These are phyloP conservation scores for Ypsolopha sequella DNA, from an alignment of 2,888 invertebrate genomes.

Conservation along the genomic window DNA sequence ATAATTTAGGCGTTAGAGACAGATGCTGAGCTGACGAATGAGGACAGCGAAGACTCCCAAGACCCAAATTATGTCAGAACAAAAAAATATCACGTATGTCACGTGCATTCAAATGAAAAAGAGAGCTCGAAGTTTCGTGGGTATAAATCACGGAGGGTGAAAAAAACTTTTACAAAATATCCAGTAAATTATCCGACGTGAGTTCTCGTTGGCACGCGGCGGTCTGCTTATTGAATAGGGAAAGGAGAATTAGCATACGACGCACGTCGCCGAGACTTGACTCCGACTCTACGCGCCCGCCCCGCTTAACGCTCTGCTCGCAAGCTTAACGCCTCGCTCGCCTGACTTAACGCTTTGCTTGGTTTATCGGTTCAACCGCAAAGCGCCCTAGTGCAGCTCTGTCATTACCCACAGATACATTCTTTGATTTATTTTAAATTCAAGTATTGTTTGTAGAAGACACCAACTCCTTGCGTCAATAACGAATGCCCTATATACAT, in stretches of 20 bases:
- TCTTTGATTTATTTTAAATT: neutral
- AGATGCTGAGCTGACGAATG: slow-evolving; percentile 58
- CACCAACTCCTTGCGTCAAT: neutral
- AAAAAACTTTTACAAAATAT: slow-evolving; percentile 70
- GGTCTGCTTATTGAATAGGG: slow-evolving; percentile 70
- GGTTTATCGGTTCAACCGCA: no score
- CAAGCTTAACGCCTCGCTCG: slow-evolving; percentile 7
- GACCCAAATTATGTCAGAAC: slow-evolving; percentile 58
- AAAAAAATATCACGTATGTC: slow-evolving; percentile 68
- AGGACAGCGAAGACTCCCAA: slow-evolving; percentile 46
- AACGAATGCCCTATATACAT: neutral
- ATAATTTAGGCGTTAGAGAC: slow-evolving; percentile 61
- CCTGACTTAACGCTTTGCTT: neutral
- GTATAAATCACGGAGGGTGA: slow-evolving; percentile 69
- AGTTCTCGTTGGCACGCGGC: slow-evolving; percentile 66
- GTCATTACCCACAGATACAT: neutral
- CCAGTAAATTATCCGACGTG: slow-evolving; percentile 71
- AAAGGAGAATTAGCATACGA: slow-evolving; percentile 58
- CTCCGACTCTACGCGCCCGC: slow-evolving; percentile 15
- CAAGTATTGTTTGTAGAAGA: neutral
- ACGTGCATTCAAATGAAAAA: slow-evolving; percentile 71
- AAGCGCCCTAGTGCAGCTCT: neutral
- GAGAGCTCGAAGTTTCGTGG: slow-evolving; percentile 67
- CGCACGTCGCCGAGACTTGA: slow-evolving; percentile 56
- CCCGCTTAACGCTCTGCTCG: slow-evolving; percentile 4